Conservation (phyloP, 2,888 invertebrate species). For the Diploptera punctata region DNA sequence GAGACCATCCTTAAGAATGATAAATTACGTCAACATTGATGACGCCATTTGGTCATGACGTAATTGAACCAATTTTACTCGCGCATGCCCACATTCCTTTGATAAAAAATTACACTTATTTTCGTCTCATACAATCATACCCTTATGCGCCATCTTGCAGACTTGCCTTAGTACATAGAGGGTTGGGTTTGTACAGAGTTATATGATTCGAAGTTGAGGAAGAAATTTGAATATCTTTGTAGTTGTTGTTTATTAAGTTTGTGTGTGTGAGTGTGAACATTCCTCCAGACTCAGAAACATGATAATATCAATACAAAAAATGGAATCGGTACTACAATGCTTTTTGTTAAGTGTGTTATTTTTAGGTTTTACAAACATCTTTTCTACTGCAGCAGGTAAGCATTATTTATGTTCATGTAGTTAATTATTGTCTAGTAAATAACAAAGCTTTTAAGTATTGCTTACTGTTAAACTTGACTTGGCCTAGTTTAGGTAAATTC, state of each 20-base stretch:
- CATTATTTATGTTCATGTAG: neutral
- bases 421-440: neutral
- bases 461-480: neutral
- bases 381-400: constrained; percentile 21
- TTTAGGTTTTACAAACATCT: constrained; percentile 34
- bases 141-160: constrained; percentile 27
- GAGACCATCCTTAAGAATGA: no score
- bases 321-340: constrained; percentile 30
- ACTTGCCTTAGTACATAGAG: constrained; percentile 24
- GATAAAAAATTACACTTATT: constrained; percentile 27
- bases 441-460: neutral
- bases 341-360: constrained; percentile 34
- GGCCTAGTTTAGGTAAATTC: neutral
- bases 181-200: constrained; percentile 23
- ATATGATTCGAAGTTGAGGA: constrained; percentile 23
- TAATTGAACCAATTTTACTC: neutral
- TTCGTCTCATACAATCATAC: constrained; percentile 25
- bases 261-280: constrained; percentile 14
- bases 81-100: constrained; percentile 28
- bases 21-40: neutral
- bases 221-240: constrained; percentile 9
- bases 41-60: constrained; percentile 15
- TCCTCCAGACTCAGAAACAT: constrained; percentile 6
- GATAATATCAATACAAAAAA: constrained; percentile 22
- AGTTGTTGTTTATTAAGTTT: constrained; percentile 31